Evolutionary conservation across 2,797 vertebrate genomes (phyloP), one percentile per base, ranked within the genome.

Genomic region (Spheniscus humboldti): DNA sequence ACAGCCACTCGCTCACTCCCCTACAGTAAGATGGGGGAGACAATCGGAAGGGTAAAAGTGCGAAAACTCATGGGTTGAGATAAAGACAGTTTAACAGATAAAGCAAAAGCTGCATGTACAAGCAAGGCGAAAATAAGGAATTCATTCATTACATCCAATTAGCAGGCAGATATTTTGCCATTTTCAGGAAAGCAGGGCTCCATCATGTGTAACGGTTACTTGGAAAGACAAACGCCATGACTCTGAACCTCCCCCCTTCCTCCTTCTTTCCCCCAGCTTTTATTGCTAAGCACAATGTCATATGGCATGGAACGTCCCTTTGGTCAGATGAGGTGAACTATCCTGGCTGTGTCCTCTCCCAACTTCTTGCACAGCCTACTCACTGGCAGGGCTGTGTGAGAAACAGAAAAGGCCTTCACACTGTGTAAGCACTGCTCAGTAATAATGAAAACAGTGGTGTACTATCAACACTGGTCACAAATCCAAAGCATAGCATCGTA

Each of bases 151-250:
- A 41, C 14, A 15, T 41, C 41, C 14, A 41, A 41, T 41, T 41
- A 41, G 6, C 41, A 41, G 41, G 41, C 41, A 41, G 41, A 41
- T 41, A 41, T 41, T 41, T 41, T 41, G 41, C 41, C 41, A 41
- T 41, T 41, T 41, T 41, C 78, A 76, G 39, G n/a, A 66, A 67
- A 63, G n/a, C 31, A 55, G 24, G 23, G 22, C 43, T 89, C 9
- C 37, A 23, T 56, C 43, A 17, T 0, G 0, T 3, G 0, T 27
- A n/a, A 33, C 3, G 2, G 23, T 33, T 63, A 57, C 8, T n/a
- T 64, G 23, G 30, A 18, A 82, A 82, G 50, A 50, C 39, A 69
- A 82, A 74, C 1, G 1, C 30, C 27, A 6, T 19, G 13, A 47
- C 11, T 24, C 50, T 7, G 11, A 86, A 37, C 20, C 27, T 56